A percentile compares a stretch with the other conserved stretches of the same genome.
These are phyloP conservation scores for Myiotriccus ornatus DNA, from an alignment of 2,797 vertebrate species.

Conservation along the genomic window DNA sequence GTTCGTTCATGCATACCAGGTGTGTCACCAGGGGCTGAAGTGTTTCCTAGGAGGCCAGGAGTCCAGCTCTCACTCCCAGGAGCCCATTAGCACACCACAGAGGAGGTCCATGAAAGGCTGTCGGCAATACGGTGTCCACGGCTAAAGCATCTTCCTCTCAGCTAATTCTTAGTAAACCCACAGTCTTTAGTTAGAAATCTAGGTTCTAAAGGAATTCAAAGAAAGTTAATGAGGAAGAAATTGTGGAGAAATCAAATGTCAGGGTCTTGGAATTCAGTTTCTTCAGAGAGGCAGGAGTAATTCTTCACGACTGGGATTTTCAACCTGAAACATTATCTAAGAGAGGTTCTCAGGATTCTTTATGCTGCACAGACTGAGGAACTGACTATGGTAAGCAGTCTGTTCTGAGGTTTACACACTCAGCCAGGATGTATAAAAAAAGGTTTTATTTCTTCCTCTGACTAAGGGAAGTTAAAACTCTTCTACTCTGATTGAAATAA, in stretches of 20 bases:
- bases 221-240: background rate
- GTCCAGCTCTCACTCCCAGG: background rate
- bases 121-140: background rate
- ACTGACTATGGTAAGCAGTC: background rate
- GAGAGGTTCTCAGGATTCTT: background rate
- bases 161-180: background rate
- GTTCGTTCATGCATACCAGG: rapidly evolving
- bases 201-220: background rate
- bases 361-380: background rate
- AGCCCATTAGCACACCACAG: background rate
- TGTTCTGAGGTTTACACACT: background rate
- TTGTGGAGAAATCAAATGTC: background rate
- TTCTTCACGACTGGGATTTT: background rate
- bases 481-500: background rate
- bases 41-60: background rate
- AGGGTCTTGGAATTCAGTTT: background rate
- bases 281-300: background rate
- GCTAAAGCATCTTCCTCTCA: background rate
- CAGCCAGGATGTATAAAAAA: background rate
- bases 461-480: background rate
- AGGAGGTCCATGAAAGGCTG: background rate
- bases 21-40: background rate
- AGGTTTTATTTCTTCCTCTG: background rate
- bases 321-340: background rate
- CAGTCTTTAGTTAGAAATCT: background rate